Percentiles rank a stretch among this genome's conserved stretches.
These are phyloP conservation scores for Protomyctophum bolini DNA, from an alignment of 2,113 vertebrate genomes.

Conservation along the genomic window DNA sequence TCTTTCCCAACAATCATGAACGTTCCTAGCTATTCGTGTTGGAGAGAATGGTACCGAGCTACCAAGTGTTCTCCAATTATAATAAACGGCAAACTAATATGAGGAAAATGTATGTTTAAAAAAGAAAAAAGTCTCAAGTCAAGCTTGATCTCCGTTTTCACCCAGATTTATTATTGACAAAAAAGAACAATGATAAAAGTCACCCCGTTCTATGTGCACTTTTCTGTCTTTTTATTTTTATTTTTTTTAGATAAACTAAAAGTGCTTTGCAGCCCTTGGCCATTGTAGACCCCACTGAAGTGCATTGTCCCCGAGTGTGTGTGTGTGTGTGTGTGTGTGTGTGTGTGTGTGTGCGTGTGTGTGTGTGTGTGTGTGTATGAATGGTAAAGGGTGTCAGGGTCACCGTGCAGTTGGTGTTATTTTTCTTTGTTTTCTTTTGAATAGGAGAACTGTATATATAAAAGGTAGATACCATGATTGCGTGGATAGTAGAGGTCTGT, in stretches of 20 bases:
- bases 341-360: constrained; percentile 66
- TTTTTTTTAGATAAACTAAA: constrained; percentile 54
- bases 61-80: constrained; percentile 17
- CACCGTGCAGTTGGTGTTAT: constrained; percentile 54
- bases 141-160: constrained; percentile 85
- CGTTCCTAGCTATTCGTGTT: constrained; percentile 8
- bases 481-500: constrained; percentile 90
- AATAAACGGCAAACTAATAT: constrained; percentile 35
- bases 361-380: constrained; percentile 73
- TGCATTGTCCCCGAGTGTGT: constrained; percentile 86
- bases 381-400: constrained; percentile 75
- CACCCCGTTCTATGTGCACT: constrained; percentile 88
- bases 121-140: constrained; percentile 83
- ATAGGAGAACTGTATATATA: constrained; percentile 86
- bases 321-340: constrained; percentile 74
- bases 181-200: constrained; percentile 62
- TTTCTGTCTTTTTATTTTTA: constrained; percentile 72
- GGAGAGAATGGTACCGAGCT: constrained; percentile 19
- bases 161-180: constrained; percentile 79
- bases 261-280: constrained; percentile 92
- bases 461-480: constrained; percentile 71
- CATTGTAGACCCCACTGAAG: constrained; percentile 87
- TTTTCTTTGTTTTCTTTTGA: constrained; percentile 49
- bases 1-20: constrained; percentile 67
- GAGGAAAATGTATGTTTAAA: not conserved